phyloP scores from a whole-genome alignment of 2,888 invertebrate species.

The Orthonychiurus folsomi region DNA sequence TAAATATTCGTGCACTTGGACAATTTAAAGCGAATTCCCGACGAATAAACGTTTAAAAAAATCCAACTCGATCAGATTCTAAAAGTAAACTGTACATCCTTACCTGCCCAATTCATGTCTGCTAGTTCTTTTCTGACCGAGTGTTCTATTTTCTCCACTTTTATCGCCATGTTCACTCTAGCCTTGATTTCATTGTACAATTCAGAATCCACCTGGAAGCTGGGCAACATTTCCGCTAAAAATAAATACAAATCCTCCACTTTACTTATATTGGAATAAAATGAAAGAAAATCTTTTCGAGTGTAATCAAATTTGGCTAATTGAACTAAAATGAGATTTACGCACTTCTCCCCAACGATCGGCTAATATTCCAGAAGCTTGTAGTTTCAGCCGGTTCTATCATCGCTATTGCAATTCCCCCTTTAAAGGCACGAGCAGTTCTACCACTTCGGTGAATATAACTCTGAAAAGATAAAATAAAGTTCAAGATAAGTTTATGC shows the following conservation, averaged over 20 bases:
- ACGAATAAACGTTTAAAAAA: too few species aligned
- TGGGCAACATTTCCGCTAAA: slow-evolving; percentile 56
- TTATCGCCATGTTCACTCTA: slow-evolving; percentile 65
- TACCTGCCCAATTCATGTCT: slow-evolving; percentile 76
- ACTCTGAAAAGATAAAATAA: slow-evolving; percentile 49
- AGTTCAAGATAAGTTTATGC: not conserved
- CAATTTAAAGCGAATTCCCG: too few species aligned
- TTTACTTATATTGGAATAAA: not conserved
- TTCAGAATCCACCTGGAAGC: slow-evolving; percentile 65
- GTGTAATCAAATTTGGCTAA: slow-evolving; percentile 1
- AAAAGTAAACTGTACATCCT: too few species aligned
- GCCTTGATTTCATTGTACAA: slow-evolving; percentile 57
- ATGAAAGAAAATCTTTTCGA: not conserved
- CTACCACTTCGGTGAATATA: slow-evolving; percentile 95
- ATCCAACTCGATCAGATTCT: too few species aligned
- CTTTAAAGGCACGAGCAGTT: slow-evolving; percentile 79
- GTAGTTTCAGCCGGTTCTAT: slow-evolving; percentile 79
- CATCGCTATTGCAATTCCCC: slow-evolving; percentile 83
- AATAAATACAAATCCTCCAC: slow-evolving; percentile 1
- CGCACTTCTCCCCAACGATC: slow-evolving; percentile 74
- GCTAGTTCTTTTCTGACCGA: slow-evolving; percentile 56
- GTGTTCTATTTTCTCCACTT: slow-evolving; percentile 66
- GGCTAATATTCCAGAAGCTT: slow-evolving; percentile 69
- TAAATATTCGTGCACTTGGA: too few species aligned
- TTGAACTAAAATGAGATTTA: slow-evolving; percentile 22